Conservation (phyloP, 2,113 vertebrate species). For the Brachyhypopomus occidentalis region DNA sequence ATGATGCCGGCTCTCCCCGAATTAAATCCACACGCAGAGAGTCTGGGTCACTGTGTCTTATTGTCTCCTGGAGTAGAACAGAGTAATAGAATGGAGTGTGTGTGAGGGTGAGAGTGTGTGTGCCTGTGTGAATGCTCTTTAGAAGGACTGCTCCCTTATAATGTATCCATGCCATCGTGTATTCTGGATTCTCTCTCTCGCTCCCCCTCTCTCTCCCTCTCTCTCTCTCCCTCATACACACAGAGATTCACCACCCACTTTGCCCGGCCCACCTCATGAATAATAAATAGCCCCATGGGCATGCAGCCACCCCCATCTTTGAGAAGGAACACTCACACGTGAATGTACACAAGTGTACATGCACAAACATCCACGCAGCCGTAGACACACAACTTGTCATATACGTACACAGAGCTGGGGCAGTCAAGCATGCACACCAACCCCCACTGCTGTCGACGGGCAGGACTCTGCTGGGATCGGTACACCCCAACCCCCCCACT, state of each 20-base stretch:
- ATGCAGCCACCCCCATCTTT: slow-evolving; percentile 34
- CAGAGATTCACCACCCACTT: slow-evolving; percentile 64
- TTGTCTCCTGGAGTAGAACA: slow-evolving; percentile 13
- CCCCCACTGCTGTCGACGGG: slow-evolving; percentile 29
- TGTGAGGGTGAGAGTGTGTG: neutral
- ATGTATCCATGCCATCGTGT: slow-evolving; percentile 36
- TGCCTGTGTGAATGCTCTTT: slow-evolving; percentile 6
- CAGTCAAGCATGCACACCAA: slow-evolving; percentile 18
- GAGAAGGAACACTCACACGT: slow-evolving; percentile 18
- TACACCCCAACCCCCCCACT: slow-evolving; percentile 2
- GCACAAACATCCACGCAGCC: slow-evolving; percentile 16
- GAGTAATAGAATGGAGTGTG: slow-evolving; percentile 16
- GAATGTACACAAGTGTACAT: slow-evolving; percentile 12
- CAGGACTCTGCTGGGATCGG: too few species aligned
- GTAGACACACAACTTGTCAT: slow-evolving; percentile 17
- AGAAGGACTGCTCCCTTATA: slow-evolving; percentile 24
- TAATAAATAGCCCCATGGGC: slow-evolving; percentile 65
- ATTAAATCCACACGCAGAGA: slow-evolving; percentile 28
- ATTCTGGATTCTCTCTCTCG: slow-evolving; percentile 43
- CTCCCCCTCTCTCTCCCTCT: slow-evolving; percentile 5
- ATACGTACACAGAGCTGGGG: slow-evolving; percentile 26
- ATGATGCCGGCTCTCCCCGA: neutral
- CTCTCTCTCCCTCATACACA: slow-evolving; percentile 13
- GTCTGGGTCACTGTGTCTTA: slow-evolving; percentile 22
- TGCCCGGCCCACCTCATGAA: slow-evolving; percentile 73